Evolutionary conservation across 2,797 vertebrate genomes (phyloP), one percentile per base, ranked within the genome.

Genomic region (Pangasius macronema): DNA sequence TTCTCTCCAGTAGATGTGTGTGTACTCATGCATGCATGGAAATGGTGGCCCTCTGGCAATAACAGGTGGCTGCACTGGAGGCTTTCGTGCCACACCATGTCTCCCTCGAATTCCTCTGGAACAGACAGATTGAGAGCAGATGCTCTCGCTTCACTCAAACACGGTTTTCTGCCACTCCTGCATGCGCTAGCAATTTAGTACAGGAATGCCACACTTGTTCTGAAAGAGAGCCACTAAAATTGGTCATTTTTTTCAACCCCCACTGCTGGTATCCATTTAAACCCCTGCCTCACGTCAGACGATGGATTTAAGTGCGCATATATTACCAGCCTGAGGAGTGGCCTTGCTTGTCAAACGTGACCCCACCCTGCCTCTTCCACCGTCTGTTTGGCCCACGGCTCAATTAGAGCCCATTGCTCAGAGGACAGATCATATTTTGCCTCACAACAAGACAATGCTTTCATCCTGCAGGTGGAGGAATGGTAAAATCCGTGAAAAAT

Each of bases 321-420:
- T 90, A 92, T 91, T 91, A 89, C 88, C 87, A 90, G 85, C 91
- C 89, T 87, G 86, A 86, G 85, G 84, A 76, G 93, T 86, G 88
- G 90, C 89, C 88, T 90, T 83, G 88, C 84, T 77, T 92, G 93
- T 94, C 88, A 92, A 91, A 91, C 59, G 72, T 87, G 90, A 91
- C 90, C 92, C 91, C 91, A 88, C 83, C 82, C 87, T 90, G 84
- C 77, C 83, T 88, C 85, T 87, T 87, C 90, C 88, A 87, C 91
- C 84, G 79, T 94, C 94, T 91, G 91, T 94, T 92, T 93, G 92
- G 92, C 90, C 88, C 93, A 94, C 92, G 90, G 92, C 93, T 95
- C 93, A 95, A 95, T 95, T 95, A 95, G 93, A 86, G 82, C 63
- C 85, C 65, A 88, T 22, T 83, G 85, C 75, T 94, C 92, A 76